These are phyloP conservation scores for Yponomeuta plumbellus DNA, from an alignment of 2,888 invertebrate genomes.

Conservation along the genomic window DNA sequence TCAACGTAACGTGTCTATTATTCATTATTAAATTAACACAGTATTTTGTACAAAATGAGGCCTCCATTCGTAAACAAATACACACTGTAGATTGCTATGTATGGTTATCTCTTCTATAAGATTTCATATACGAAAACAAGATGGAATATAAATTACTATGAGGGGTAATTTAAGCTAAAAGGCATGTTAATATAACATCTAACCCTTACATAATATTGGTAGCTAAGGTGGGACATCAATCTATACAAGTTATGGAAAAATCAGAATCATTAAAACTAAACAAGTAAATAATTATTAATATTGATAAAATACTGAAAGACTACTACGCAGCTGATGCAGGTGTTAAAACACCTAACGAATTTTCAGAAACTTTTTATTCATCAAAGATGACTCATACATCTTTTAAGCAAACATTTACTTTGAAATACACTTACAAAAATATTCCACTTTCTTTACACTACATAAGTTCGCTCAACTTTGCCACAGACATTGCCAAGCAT, in stretches of 20 bases:
- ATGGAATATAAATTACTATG: neutral
- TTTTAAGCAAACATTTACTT: conserved; percentile 19
- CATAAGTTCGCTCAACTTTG: conserved; percentile 46
- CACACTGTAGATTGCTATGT: neutral
- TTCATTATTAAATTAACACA: neutral
- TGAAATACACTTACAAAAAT: conserved; percentile 70
- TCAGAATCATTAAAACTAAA: neutral
- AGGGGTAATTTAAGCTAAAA: conserved; percentile 21
- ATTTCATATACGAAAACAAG: neutral
- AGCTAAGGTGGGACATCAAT: conserved; percentile 66
- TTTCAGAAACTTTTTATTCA: neutral
- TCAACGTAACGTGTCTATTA: neutral
- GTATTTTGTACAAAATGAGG: conserved; percentile 1
- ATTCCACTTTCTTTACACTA: conserved; percentile 64
- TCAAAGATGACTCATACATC: neutral
- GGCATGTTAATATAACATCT: conserved; percentile 10
- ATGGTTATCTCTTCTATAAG: neutral
- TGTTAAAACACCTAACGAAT: neutral
- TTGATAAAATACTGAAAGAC: conserved; percentile 12
- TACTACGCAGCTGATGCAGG: neutral
- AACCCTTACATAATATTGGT: conserved; percentile 60
- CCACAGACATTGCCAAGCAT: conserved; percentile 66
- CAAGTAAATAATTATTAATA: conserved; percentile 4
- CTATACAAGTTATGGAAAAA: conserved; percentile 35
- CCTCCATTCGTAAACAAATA: neutral